Percentiles rank a stretch among this genome's conserved stretches.
Evolutionary conservation across 2,888 invertebrate species (phyloP).

Genomic region (Pharmacophagus antenor): DNA sequence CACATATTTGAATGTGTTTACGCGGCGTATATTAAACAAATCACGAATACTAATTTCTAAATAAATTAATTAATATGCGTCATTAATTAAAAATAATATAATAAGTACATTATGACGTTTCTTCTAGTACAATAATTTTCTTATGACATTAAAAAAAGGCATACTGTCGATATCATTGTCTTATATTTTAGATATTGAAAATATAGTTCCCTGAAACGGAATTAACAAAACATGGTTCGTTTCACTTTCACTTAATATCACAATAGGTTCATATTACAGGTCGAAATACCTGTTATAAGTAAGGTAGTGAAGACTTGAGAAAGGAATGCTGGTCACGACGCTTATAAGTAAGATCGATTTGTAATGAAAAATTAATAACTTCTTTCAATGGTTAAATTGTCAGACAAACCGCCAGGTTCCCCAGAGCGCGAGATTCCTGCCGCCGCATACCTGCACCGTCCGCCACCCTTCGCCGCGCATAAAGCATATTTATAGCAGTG

Average conservation of each 20-base stretch:
- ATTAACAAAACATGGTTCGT: not conserved
- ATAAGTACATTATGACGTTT: no score
- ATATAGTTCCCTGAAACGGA: not conserved
- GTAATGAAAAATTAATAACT: not conserved
- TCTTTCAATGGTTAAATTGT: not conserved
- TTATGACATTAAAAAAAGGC: not conserved
- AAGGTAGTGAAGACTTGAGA: not conserved
- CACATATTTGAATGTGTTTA: slow-evolving; percentile 11
- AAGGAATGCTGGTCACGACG: not conserved
- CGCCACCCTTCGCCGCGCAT: slow-evolving; percentile 64
- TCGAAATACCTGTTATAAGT: not conserved
- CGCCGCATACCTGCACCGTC: slow-evolving; percentile 54
- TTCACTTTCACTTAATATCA: not conserved
- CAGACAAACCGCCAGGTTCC: not conserved
- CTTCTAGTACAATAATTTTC: no score
- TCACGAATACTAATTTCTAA: no score
- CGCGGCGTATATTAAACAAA: slow-evolving; percentile 32
- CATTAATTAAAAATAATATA: no score
- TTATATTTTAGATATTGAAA: not conserved
- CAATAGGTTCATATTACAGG: not conserved
- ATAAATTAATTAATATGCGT: no score
- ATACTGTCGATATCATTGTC: no score
- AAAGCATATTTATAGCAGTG: slow-evolving; percentile 78
- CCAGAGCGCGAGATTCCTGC: slow-evolving; percentile 32
- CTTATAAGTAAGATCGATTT: not conserved